Base-by-base conservation (phyloP, 2,888 invertebrate genomes). In the Anaspis maculata region DNA sequence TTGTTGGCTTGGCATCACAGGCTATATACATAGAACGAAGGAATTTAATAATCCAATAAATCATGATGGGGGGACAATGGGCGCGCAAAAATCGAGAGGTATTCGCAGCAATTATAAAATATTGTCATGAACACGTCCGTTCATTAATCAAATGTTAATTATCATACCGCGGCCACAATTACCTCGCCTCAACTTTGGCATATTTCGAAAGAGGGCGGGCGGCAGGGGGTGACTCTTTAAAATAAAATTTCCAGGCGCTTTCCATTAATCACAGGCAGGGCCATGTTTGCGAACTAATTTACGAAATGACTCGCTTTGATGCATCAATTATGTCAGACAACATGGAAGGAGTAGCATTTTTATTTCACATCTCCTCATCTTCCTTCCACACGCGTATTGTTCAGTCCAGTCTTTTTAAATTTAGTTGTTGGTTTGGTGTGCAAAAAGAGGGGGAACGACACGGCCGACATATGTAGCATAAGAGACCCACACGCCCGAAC, bases 91-190 rank as follows among this genome's bases (percentile, higher is more conserved):
- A n/a, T n/a, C n/a, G n/a, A n/a, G n/a, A n/a, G n/a, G n/a, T n/a
- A n/a, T n/a, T 31, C 38, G 24, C 5, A 16, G 42, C 48, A 48
- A 48, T 45, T 48, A 45, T 40, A 48, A 46, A 50, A 48, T 44
- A 46, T 42, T 46, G 40, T 44, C 44, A 40, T 41, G 42, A 44
- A 46, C 46, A 45, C 32, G 42, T 32, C 26, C 37, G 29, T 38
- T 44, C 51, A 51, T 51, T 49, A 52, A 52, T 52, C 51, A 52
- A 48, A 50, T 45, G 44, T 44, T 44, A 44, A 44, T 44, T 44
- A 44, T 40, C 26, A 34, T 12, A 34, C n/a, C 12, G 9, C 30
- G 24, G 41, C 39, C 41, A 36, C 44, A 47, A 47, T 47, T 47
- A 47, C 42, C 45, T 44, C 43, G n/a, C 41, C 37, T 34, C 37